Percentiles rank a stretch among this genome's conserved stretches.
Conservation (phyloP, 2,797 vertebrate genomes). For the Malacoraja senta region DNA sequence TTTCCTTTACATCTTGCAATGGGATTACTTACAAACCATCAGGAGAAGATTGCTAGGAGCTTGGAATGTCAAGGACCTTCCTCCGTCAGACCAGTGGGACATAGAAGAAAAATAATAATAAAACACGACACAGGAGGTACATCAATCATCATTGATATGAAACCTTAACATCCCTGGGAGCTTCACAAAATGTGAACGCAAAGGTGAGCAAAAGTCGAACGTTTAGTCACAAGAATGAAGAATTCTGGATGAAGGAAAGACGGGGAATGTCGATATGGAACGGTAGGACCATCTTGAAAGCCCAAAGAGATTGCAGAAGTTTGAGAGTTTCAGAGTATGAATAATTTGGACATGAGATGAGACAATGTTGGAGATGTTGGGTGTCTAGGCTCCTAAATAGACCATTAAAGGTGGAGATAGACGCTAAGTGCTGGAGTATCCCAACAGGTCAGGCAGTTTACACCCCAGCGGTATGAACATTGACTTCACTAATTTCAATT, state of each 20-base stretch:
- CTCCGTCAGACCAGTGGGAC: neutral
- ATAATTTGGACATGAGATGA: neutral
- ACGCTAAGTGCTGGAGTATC: too few species aligned
- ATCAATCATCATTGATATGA: neutral
- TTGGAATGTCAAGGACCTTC: too few species aligned
- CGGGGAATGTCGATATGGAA: too few species aligned
- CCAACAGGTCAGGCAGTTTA: too few species aligned
- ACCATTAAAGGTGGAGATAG: neutral
- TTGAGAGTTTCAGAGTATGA: neutral
- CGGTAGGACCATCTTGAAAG: too few species aligned
- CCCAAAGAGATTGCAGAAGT: neutral
- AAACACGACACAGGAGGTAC: too few species aligned
- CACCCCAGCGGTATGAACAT: too few species aligned
- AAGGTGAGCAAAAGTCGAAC: neutral
- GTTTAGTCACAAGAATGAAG: neutral
- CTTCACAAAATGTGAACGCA: neutral
- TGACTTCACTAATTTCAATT: too few species aligned
- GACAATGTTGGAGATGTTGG: neutral
- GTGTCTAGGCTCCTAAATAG: neutral
- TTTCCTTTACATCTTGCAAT: neutral
- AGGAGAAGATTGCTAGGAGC: neutral
- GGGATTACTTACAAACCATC: neutral
- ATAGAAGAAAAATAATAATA: neutral
- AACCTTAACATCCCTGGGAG: too few species aligned
- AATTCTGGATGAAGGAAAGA: neutral